Percentiles rank a stretch among this genome's conserved stretches.
Evolutionary conservation across 2,113 vertebrate species (phyloP).

Genomic region (Tupaia chinensis): DNA sequence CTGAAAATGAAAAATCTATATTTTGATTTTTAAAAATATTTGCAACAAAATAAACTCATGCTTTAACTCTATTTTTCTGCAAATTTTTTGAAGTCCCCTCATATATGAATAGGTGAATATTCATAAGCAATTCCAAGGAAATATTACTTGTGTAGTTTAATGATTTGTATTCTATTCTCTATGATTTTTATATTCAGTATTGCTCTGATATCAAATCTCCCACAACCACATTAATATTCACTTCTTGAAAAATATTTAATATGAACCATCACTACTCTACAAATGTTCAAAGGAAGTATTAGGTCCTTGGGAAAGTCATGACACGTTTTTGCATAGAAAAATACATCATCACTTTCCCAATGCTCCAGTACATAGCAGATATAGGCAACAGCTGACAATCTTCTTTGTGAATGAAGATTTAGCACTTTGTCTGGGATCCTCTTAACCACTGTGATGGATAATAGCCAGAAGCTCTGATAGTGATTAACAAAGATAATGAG

Average conservation of each 20-base stretch:
- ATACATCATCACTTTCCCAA: too few species aligned
- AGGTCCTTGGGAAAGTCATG: too few species aligned
- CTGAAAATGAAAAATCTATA: too few species aligned
- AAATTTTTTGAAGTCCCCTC: too few species aligned
- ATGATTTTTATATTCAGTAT: not conserved
- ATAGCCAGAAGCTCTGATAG: slow-evolving; percentile 31
- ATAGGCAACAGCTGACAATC: not conserved
- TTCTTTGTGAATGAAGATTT: slow-evolving; percentile 43
- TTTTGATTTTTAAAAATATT: too few species aligned
- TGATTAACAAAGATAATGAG: slow-evolving; percentile 66
- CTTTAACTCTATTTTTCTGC: too few species aligned
- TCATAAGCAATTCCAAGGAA: not conserved
- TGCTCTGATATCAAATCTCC: slow-evolving; percentile 7
- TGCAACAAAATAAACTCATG: too few species aligned
- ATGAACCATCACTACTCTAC: not conserved
- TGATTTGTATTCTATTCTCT: slow-evolving; percentile 10
- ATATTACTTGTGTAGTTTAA: not conserved
- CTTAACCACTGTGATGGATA: slow-evolving; percentile 35
- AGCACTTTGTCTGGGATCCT: slow-evolving; percentile 58
- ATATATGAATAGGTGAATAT: not conserved
- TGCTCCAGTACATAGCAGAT: not conserved
- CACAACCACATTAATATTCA: slow-evolving; percentile 8
- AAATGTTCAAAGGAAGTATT: slow-evolving; percentile 31
- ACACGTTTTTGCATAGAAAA: too few species aligned
- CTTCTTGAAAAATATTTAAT: slow-evolving; percentile 39